phyloP scores from a whole-genome alignment of 2,113 vertebrate species.

The Tetrax tetrax region DNA sequence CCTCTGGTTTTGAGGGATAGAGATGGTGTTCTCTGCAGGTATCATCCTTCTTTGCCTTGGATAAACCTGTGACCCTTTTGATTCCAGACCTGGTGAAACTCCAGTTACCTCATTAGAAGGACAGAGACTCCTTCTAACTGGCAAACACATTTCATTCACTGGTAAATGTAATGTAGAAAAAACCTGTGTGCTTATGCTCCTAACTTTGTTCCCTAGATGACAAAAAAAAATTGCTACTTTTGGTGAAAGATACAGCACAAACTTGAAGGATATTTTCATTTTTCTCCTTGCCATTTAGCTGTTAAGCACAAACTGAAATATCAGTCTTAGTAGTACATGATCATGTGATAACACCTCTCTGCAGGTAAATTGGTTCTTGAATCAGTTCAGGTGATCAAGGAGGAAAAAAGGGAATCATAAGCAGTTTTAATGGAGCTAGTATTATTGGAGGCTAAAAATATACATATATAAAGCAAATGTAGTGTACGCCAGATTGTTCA shows the following conservation, averaged over 20 bases:
- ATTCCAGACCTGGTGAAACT: background rate
- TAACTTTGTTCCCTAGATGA: background rate
- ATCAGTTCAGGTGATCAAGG: background rate
- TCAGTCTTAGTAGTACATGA: background rate
- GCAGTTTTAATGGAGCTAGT: background rate
- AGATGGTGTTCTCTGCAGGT: background rate
- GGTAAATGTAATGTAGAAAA: background rate
- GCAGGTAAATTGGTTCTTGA: background rate
- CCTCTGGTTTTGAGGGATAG: background rate
- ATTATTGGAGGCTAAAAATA: background rate
- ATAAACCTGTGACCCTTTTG: background rate
- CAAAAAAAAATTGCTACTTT: background rate
- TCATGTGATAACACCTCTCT: background rate
- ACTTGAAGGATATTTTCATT: background rate
- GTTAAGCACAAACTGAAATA: background rate
- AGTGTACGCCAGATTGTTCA: background rate
- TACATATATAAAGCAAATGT: background rate
- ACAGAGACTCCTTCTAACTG: background rate
- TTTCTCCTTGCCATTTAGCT: background rate
- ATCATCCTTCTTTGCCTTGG: background rate
- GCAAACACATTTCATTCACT: background rate
- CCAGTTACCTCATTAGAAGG: background rate
- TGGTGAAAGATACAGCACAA: background rate
- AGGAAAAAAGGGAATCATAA: background rate
- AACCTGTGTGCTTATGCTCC: background rate